These are phyloP conservation scores for Himantopus leucocephalus DNA, from an alignment of 2,113 vertebrate species.

Conservation along the genomic window DNA sequence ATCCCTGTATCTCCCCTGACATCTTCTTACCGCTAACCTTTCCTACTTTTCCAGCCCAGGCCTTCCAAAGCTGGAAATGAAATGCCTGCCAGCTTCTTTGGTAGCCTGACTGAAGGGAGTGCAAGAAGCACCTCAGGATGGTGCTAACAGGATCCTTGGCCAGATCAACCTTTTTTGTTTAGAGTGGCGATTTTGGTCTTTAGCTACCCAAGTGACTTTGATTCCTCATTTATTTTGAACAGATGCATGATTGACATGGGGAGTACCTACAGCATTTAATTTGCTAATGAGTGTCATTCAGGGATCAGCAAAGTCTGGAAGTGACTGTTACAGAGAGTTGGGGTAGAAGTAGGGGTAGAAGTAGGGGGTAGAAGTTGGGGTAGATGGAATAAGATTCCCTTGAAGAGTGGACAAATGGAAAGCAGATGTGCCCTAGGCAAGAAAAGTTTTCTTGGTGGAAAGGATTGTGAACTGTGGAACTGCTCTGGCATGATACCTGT, in stretches of 20 bases:
- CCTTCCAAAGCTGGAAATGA: background rate
- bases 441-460: background rate
- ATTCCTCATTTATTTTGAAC: background rate
- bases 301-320: background rate
- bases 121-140: background rate
- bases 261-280: background rate
- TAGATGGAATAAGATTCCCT: background rate
- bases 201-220: background rate
- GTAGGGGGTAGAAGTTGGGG: no score
- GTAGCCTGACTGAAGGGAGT: background rate
- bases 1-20: fast-evolving
- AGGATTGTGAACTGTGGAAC: background rate
- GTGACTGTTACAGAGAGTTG: fast-evolving
- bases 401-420: background rate
- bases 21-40: background rate
- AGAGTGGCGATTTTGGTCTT: background rate
- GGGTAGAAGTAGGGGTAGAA: no score
- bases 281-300: background rate
- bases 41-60: background rate
- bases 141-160: background rate
- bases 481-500: background rate
- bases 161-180: no score
- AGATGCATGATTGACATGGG: background rate
- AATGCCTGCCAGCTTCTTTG: background rate
- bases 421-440: background rate